Conservation (phyloP, 2,888 invertebrate genomes). For the Vandiemenella viatica region DNA sequence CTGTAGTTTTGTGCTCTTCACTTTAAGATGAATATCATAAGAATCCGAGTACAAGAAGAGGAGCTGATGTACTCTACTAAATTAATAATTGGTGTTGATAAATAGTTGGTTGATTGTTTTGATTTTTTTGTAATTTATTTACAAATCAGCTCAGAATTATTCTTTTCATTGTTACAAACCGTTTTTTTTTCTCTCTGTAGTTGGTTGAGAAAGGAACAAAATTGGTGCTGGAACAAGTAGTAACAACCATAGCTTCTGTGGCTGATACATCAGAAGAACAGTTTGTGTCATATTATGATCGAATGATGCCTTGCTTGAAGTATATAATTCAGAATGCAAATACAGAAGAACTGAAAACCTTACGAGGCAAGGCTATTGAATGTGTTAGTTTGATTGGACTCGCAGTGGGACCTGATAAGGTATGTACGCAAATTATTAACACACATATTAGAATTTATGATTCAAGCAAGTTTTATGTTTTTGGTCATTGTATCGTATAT, state of each 20-base stretch:
- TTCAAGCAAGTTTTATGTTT: too few species aligned
- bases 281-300: slow-evolving; percentile 87
- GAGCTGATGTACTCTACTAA: too few species aligned
- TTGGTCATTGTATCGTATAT: too few species aligned
- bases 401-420: slow-evolving; percentile 31
- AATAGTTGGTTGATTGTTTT: too few species aligned
- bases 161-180: too few species aligned
- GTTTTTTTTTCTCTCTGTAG: too few species aligned
- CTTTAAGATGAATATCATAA: too few species aligned
- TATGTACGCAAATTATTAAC: slow-evolving; percentile 17
- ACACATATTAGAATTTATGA: background rate
- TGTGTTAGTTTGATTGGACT: slow-evolving; percentile 93
- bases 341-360: slow-evolving; percentile 69
- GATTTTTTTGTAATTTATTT: too few species aligned
- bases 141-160: too few species aligned
- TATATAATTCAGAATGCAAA: slow-evolving; percentile 92
- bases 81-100: too few species aligned
- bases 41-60: too few species aligned
- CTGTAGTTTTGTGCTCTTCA: too few species aligned
- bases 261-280: slow-evolving; percentile 96
- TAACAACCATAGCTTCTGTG: slow-evolving; percentile 96
- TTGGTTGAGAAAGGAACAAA: slow-evolving; percentile 88
- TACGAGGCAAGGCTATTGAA: slow-evolving; percentile 96
- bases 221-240: slow-evolving; percentile 91
- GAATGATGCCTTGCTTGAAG: slow-evolving; percentile 86